Conservation (phyloP, 2,888 invertebrate genomes). For the Ceraclea dissimilis region DNA sequence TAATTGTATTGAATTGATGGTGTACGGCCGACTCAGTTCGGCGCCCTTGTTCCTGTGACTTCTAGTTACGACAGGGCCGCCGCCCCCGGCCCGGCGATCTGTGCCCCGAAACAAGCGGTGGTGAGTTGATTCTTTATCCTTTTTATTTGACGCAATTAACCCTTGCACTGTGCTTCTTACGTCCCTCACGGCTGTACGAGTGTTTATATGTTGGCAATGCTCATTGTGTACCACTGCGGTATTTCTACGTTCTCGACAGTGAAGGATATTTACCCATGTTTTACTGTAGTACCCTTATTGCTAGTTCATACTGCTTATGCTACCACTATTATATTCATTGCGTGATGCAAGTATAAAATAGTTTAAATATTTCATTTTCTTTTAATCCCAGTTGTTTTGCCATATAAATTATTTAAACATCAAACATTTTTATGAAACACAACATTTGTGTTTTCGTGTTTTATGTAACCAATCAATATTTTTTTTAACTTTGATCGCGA, state of each 20-base stretch:
- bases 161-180: too few species aligned
- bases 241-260: neutral
- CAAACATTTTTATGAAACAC: too few species aligned
- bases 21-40: neutral
- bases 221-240: neutral
- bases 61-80: neutral
- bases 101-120: neutral
- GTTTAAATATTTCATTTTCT: too few species aligned
- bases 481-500: too few species aligned
- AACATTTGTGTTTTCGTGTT: neutral
- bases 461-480: slow-evolving; percentile 5
- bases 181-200: too few species aligned
- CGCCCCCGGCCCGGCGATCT: neutral
- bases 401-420: too few species aligned
- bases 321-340: too few species aligned
- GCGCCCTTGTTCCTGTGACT: slow-evolving; percentile 1
- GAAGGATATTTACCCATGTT: too few species aligned
- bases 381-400: too few species aligned
- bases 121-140: neutral
- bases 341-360: too few species aligned
- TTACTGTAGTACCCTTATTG: too few species aligned
- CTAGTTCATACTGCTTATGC: too few species aligned
- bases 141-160: neutral
- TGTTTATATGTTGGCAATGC: neutral
- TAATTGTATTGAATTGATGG: neutral